Conservation (phyloP, 2,797 vertebrate genomes). For the Carapus acus region DNA sequence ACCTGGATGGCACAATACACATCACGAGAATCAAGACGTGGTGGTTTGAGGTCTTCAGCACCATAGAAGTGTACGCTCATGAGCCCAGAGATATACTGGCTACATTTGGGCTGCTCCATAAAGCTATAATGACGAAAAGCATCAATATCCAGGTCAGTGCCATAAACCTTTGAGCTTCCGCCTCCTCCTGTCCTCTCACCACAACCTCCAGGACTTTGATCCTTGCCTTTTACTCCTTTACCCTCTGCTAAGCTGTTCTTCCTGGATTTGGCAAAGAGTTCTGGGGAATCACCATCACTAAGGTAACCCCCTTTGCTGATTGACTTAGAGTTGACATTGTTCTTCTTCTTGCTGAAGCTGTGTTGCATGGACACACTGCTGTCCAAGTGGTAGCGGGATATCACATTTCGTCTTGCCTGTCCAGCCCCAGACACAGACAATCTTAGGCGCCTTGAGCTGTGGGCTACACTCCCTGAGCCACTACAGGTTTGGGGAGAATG, state of each 20-base stretch:
- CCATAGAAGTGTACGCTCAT: conserved; percentile 97
- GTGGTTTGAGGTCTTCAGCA: conserved; percentile 93
- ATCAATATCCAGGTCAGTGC: conserved; percentile 86
- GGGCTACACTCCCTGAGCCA: conserved; percentile 65
- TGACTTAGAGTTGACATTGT: conserved; percentile 77
- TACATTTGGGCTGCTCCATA: conserved; percentile 91
- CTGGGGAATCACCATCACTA: conserved; percentile 94
- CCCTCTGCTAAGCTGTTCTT: conserved; percentile 77
- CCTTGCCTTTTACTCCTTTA: conserved; percentile 78
- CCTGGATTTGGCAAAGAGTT: conserved; percentile 87
- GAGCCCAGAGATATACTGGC: conserved; percentile 90
- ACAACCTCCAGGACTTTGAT: conserved; percentile 34
- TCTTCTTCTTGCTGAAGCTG: conserved; percentile 83
- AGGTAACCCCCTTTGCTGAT: conserved; percentile 94
- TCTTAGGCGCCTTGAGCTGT: conserved; percentile 63
- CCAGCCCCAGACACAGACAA: conserved; percentile 69
- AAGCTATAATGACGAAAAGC: conserved; percentile 95
- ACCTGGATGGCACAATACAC: conserved; percentile 98
- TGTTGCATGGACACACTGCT: conserved; percentile 90
- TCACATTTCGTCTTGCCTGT: conserved; percentile 84
- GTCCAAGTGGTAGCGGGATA: conserved; percentile 95
- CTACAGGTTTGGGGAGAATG: conserved; percentile 48
- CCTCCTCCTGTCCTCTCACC: conserved; percentile 28
- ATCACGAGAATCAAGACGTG: conserved; percentile 88
- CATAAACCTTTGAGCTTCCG: conserved; percentile 68